A percentile compares a stretch with the other conserved stretches of the same genome.
Evolutionary conservation across 2,888 invertebrate species (phyloP).

Genomic region (Drosophila dives): DNA sequence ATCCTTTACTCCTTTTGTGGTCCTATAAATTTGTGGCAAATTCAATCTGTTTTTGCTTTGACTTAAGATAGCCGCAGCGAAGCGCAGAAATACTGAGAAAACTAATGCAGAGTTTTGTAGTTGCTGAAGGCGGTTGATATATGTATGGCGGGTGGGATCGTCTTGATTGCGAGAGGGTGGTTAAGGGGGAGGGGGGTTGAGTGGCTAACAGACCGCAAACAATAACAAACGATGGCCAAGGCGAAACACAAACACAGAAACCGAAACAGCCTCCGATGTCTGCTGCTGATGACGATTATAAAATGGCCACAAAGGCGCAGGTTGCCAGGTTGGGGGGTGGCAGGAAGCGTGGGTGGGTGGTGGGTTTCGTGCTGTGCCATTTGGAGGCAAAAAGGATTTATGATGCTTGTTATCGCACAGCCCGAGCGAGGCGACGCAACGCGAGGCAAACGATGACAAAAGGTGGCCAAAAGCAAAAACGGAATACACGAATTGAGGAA

Average conservation of each 20-base stretch:
- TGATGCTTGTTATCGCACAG: slow-evolving; percentile 79
- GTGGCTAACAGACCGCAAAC: slow-evolving; percentile 78
- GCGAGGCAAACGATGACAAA: slow-evolving; percentile 75
- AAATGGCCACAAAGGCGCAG: slow-evolving; percentile 51
- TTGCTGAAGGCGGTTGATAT: slow-evolving; percentile 53
- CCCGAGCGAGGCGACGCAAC: slow-evolving; percentile 48
- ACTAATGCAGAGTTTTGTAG: slow-evolving; percentile 31
- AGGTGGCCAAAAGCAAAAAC: slow-evolving; percentile 59
- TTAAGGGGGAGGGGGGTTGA: slow-evolving; percentile 1
- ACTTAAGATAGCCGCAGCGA: slow-evolving; percentile 46
- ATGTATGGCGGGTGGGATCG: slow-evolving; percentile 51
- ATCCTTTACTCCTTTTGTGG: background rate
- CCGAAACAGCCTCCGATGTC: slow-evolving; percentile 40
- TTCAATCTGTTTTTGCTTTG: slow-evolving; percentile 44
- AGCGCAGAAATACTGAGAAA: slow-evolving; percentile 52
- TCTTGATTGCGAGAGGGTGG: background rate
- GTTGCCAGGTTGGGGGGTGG: background rate
- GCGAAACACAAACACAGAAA: slow-evolving; percentile 56
- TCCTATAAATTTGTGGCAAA: slow-evolving; percentile 17
- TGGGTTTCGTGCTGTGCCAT: slow-evolving; percentile 54
- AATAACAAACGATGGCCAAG: slow-evolving; percentile 77
- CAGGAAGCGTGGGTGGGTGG: background rate
- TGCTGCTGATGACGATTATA: slow-evolving; percentile 41
- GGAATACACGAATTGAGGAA: slow-evolving; percentile 24
- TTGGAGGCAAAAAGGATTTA: slow-evolving; percentile 76